A percentile compares a stretch with the other conserved stretches of the same genome.
These are phyloP conservation scores for Excalfactoria chinensis DNA, from an alignment of 2,113 vertebrate species.

Conservation along the genomic window DNA sequence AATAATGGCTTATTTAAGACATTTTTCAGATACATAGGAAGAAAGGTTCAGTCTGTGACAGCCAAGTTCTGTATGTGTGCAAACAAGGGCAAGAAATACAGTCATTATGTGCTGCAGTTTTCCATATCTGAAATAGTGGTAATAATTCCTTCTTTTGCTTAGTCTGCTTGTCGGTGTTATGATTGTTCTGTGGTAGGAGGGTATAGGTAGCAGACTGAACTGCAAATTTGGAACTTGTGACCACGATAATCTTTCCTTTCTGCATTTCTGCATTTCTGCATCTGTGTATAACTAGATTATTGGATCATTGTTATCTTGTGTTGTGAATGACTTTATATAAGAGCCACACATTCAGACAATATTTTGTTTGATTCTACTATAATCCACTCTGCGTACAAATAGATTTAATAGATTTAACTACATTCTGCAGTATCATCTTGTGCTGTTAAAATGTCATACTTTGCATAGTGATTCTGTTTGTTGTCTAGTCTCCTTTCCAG, in stretches of 20 bases:
- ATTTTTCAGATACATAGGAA: background rate
- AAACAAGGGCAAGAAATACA: background rate
- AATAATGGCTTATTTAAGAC: background rate
- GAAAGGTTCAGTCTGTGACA: background rate
- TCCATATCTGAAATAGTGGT: background rate
- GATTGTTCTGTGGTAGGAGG: background rate
- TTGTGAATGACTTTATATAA: background rate
- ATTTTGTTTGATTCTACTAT: background rate
- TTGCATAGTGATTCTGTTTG: background rate
- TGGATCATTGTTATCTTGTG: background rate
- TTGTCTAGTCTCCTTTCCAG: background rate
- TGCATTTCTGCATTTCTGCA: background rate
- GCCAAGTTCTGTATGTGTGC: background rate
- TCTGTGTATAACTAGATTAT: background rate
- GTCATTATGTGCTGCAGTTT: background rate
- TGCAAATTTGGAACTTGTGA: background rate
- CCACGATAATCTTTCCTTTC: background rate
- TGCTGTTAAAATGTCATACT: background rate
- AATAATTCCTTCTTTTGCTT: background rate
- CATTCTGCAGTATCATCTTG: background rate
- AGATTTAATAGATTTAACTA: background rate
- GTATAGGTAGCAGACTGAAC: background rate
- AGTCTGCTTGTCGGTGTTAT: rapidly evolving
- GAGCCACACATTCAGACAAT: background rate
- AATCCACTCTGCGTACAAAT: background rate